Percentiles rank a stretch among this genome's conserved stretches.
These are phyloP conservation scores for Dicaeum eximium DNA, from an alignment of 2,113 vertebrate species.

Conservation along the genomic window DNA sequence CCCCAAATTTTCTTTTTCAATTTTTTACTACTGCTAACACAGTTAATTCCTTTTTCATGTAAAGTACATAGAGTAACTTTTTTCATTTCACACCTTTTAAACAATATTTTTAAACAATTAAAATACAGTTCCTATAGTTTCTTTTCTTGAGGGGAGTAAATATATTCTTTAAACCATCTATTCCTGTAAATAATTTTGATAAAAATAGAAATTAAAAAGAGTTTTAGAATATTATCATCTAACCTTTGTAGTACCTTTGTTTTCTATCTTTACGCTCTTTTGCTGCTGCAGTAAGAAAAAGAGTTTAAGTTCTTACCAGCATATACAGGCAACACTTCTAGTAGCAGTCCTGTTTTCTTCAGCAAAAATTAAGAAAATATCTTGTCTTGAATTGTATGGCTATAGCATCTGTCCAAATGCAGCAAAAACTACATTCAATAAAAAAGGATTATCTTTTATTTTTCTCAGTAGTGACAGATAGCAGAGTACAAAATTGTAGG, in stretches of 20 bases:
- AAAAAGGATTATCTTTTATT: background rate
- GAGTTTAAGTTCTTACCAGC: background rate
- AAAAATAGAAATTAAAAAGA: background rate
- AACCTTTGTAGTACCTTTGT: background rate
- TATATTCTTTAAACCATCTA: background rate
- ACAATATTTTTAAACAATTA: background rate
- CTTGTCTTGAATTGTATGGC: background rate
- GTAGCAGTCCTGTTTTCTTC: background rate
- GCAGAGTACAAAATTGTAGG: background rate
- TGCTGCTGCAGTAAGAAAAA: background rate
- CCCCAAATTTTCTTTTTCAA: background rate
- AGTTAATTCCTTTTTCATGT: background rate
- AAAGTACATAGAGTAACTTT: background rate
- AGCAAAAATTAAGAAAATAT: background rate
- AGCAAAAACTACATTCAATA: background rate
- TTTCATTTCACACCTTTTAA: background rate
- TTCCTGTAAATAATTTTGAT: background rate
- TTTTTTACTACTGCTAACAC: background rate
- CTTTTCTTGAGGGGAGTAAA: fast-evolving
- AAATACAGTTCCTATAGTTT: fast-evolving
- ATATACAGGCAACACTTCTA: background rate
- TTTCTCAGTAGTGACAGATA: background rate
- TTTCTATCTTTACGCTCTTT: background rate
- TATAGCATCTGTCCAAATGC: background rate
- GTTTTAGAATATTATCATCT: background rate